Evolutionary conservation across 2,797 vertebrate species (phyloP).

Genomic region (Acanthopagrus latus): DNA sequence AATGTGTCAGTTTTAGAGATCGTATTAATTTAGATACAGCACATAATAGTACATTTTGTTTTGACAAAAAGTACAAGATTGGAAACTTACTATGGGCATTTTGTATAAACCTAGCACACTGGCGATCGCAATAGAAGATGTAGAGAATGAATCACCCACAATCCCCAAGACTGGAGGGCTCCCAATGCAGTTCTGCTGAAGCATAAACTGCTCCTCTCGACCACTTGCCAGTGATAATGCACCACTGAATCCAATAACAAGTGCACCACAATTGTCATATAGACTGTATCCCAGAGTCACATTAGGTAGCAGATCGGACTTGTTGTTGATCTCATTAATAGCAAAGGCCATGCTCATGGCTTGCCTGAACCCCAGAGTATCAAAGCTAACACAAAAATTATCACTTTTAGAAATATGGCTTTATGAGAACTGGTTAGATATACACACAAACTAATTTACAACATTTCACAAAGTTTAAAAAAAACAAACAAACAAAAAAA

Average conservation of each 20-base stretch:
- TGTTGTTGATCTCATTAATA: constrained; percentile 81
- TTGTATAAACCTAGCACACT: constrained; percentile 61
- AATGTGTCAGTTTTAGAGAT: not conserved
- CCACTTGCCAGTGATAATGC: constrained; percentile 69
- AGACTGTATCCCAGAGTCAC: constrained; percentile 80
- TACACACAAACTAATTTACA: too few species aligned
- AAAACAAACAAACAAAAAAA: too few species aligned
- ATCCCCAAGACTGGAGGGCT: constrained; percentile 65
- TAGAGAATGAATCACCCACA: constrained; percentile 66
- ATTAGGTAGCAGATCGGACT: constrained; percentile 77
- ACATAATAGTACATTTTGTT: not conserved
- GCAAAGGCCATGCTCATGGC: constrained; percentile 80
- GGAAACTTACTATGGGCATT: constrained; percentile 63
- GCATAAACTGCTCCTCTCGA: constrained; percentile 44
- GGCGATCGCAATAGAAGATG: constrained; percentile 61
- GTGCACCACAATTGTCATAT: constrained; percentile 80
- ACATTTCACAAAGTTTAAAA: too few species aligned
- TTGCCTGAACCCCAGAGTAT: constrained; percentile 68
- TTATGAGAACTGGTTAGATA: too few species aligned
- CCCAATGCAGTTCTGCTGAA: constrained; percentile 48
- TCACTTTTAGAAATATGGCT: too few species aligned
- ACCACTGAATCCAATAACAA: constrained; percentile 76
- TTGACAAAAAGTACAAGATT: not conserved
- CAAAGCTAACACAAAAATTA: constrained; percentile 56
- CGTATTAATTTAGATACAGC: not conserved